phyloP scores from a whole-genome alignment of 2,888 invertebrate species.

The Himalopsyche kuldschensis region DNA sequence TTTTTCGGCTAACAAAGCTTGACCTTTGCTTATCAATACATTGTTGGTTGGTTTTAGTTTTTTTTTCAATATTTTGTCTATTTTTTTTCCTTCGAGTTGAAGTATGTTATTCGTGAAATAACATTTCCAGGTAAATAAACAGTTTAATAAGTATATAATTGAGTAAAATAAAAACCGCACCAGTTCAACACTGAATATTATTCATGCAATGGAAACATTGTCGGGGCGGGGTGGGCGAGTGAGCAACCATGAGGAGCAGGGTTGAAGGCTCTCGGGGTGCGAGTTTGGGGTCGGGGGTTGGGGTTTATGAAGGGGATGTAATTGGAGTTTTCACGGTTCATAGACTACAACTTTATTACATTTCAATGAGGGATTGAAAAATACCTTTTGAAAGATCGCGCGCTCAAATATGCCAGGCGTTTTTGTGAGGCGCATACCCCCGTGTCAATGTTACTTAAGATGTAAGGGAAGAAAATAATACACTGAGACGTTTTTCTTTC shows the following conservation, averaged over 20 bases:
- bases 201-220: not conserved
- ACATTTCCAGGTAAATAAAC: too few relatives aligned
- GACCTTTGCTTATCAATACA: too few relatives aligned
- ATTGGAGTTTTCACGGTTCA: slow-evolving; percentile 39
- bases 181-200: not conserved
- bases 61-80: too few relatives aligned
- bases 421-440: not conserved
- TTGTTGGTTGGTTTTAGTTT: too few relatives aligned
- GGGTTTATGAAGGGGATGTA: slow-evolving; percentile 17
- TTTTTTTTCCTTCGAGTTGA: too few relatives aligned
- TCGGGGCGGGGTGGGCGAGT: not conserved
- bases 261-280: not conserved
- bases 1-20: too few relatives aligned
- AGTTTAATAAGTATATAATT: too few relatives aligned
- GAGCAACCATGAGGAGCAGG: not conserved
- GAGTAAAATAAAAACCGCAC: too few relatives aligned
- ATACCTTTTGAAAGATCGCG: slow-evolving; percentile 12
- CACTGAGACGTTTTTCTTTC: not conserved
- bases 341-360: slow-evolving; percentile 36
- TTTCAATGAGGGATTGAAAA: slow-evolving; percentile 37
- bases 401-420: not conserved
- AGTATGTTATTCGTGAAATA: too few relatives aligned
- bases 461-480: not conserved
- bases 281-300: not conserved
- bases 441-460: not conserved